These are phyloP conservation scores for Cotesia vestalis DNA, from an alignment of 1,140 invertebrate genomes.

Conservation along the genomic window DNA sequence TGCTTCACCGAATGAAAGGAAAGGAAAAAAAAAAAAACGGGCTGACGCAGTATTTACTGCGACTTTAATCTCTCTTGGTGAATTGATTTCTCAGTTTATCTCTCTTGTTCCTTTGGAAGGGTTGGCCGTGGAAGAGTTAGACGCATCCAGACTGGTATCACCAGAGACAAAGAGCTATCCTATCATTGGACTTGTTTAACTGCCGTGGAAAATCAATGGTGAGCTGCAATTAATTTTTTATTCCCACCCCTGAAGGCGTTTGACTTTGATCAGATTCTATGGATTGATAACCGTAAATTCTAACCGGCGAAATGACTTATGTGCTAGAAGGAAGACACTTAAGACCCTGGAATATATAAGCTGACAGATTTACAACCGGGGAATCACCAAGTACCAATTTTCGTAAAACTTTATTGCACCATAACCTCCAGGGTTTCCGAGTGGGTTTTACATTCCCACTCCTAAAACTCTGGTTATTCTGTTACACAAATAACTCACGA, in stretches of 20 bases:
- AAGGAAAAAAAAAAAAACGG: slow-evolving; percentile 2
- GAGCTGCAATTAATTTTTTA: too few species aligned
- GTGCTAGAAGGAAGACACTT: slow-evolving; percentile 5
- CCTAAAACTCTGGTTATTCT: slow-evolving; percentile 16
- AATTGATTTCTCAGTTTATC: neutral
- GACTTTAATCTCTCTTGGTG: slow-evolving; percentile 17
- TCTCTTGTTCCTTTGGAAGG: neutral
- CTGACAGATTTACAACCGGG: slow-evolving; percentile 22
- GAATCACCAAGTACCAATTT: slow-evolving; percentile 33
- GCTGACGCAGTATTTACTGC: slow-evolving; percentile 23
- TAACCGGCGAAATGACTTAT: slow-evolving; percentile 16
- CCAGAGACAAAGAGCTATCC: neutral
- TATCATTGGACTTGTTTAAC: too few species aligned
- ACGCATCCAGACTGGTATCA: neutral
- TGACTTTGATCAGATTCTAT: too few species aligned
- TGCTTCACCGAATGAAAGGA: slow-evolving; percentile 17
- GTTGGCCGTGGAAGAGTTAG: neutral
- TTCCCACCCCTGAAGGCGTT: too few species aligned
- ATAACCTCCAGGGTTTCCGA: neutral
- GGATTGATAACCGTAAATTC: neutral
- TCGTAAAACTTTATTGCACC: slow-evolving; percentile 24
- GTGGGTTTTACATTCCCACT: slow-evolving; percentile 6
- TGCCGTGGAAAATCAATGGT: too few species aligned
- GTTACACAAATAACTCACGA: slow-evolving; percentile 19
- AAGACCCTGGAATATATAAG: neutral